These are phyloP conservation scores for Sciaenops ocellatus DNA, from an alignment of 2,797 vertebrate genomes.

Conservation along the genomic window DNA sequence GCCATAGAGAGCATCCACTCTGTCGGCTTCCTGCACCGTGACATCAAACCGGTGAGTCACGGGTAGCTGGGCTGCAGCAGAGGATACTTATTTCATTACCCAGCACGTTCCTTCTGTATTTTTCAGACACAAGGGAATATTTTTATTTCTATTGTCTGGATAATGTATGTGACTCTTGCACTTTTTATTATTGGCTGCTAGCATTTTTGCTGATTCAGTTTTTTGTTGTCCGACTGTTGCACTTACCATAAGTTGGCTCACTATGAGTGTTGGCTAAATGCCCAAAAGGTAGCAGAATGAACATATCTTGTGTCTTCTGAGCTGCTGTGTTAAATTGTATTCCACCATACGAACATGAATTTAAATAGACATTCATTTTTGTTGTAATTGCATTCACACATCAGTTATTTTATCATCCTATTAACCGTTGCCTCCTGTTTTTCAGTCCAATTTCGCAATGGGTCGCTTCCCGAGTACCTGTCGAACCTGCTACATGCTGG, in stretches of 20 bases:
- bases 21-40: slow-evolving; percentile 97
- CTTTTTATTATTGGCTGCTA: slow-evolving; percentile 15
- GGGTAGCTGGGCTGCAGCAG: neutral
- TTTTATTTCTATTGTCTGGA: slow-evolving; percentile 16
- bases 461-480: slow-evolving; percentile 97
- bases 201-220: slow-evolving; percentile 33
- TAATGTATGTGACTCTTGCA: slow-evolving; percentile 3
- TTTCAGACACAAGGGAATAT: neutral
- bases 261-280: slow-evolving; percentile 17
- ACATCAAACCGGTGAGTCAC: slow-evolving; percentile 96
- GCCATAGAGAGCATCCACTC: slow-evolving; percentile 99
- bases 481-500: slow-evolving; percentile 98
- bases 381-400: neutral
- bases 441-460: slow-evolving; percentile 98
- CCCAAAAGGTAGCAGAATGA: slow-evolving; percentile 33
- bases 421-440: neutral
- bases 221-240: slow-evolving; percentile 28
- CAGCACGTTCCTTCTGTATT: neutral
- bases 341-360: neutral
- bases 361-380: neutral
- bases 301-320: slow-evolving; percentile 31
- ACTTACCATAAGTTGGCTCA: slow-evolving; percentile 37
- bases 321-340: slow-evolving; percentile 25
- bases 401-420: neutral
- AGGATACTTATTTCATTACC: slow-evolving; percentile 17